Evolutionary conservation across 2,797 vertebrate genomes (phyloP), one percentile per base, ranked within the genome.

Genomic region (Trachurus trachurus): DNA sequence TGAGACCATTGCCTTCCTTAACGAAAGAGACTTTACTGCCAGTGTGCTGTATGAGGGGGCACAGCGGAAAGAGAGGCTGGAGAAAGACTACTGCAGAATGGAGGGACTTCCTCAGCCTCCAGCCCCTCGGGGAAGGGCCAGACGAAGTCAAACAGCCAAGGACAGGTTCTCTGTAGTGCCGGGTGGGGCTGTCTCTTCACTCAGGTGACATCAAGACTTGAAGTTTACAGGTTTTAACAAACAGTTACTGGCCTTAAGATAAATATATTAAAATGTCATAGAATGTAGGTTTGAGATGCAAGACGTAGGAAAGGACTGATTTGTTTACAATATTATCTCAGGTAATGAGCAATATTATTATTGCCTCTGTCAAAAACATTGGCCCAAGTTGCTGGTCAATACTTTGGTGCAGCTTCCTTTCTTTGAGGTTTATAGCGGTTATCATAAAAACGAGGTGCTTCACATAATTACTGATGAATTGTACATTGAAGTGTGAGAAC

Each of bases 1-100:
- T 2, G 92, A 96, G 64, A 94, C 92, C 37, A 74, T 95, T 1
- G 92, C 93, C n/a, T 95, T 94, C 61, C 76, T 95, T 31, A 94
- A 94, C 10, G 88, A 94, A 84, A 93, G 82, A 88, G 94, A 96
- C 76, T 95, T 95, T n/a, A 93, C 92, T 17, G 92, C 94, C 58
- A 94, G 93, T 1, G 92, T 94, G 68, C 85, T 94, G 86, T 54
- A 83, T 9, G 93, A 95, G 80, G 90, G 85, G 9, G 26, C 77
- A 2, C 91, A 92, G 79, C 90, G 93, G 52, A 91, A 45, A 59
- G 93, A 95, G 69, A 88, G 94, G 80, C 74, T 91, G 21, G 92
- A 94, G 80, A 90, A 71, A 8, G 84, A 93, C 57, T 31, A 77
- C 45, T 71, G 90, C 45, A 86, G 74, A 65, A 81, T 95, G 71